Base-by-base conservation (phyloP, 2,888 invertebrate genomes). In the Homarus gammarus region DNA sequence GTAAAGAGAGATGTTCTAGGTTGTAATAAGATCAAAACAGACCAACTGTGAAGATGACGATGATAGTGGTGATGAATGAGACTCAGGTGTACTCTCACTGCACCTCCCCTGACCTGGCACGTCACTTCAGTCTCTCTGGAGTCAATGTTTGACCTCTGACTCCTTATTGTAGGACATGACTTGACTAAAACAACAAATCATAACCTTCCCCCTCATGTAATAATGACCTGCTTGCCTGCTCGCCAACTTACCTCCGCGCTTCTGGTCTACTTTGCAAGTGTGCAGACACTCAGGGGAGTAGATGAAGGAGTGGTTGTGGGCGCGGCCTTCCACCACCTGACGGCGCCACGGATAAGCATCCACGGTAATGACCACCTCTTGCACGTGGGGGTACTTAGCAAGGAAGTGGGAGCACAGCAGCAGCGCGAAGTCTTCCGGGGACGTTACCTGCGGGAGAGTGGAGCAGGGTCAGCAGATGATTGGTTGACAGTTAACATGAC, bases 291-390 rank as follows among this genome's bases (percentile, higher is more conserved):
- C 95, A 5, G 96, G 96, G 6, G 95, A 95, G 93, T 95, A 96
- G 56, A 97, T 94, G 93, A 97, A 97, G 0, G 97, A 97, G 93
- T 97, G 97, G 93, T 96, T 96, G 93, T 97, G 97, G 49, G 94
- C 94, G 36, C 93, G 93, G 0, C 95, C 95, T 75, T 95, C 94
- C 72, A 94, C 94, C 51, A 94, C 93, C 61, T 97, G 94, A 90
- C 97, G 95, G 93, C 96, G 95, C 97, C 97, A 97, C 0, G 97
- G 97, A 93, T 96, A 96, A 92, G 96, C 96, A 81, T 96, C 95
- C 49, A 97, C 95, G 92, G 95, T 95, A 77, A 97, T 95, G 93
- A 95, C 95, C 0, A 95, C 96, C 93, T 96, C 96, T 84, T 95
- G 95, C 49, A 97, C 96, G 93, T 97, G 97, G n/a, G 95, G 94